Conservation (phyloP, 2,888 invertebrate genomes). For the Beris chalybata region DNA sequence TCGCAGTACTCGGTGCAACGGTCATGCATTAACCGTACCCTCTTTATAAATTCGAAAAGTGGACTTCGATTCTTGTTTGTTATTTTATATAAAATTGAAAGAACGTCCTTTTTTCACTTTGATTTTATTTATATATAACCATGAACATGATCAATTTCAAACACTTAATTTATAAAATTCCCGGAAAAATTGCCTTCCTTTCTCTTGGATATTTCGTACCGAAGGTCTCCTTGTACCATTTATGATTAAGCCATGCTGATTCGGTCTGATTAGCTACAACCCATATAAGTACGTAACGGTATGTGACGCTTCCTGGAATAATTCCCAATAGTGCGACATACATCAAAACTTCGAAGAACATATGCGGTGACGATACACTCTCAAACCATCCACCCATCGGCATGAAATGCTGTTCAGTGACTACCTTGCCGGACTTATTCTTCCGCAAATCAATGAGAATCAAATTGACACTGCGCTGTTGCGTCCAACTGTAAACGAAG, state of each 20-base stretch:
- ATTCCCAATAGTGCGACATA: slow-evolving; percentile 69
- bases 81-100: too few relatives aligned
- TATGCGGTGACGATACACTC: slow-evolving; percentile 80
- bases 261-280: slow-evolving; percentile 81
- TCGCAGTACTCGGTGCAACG: too few relatives aligned
- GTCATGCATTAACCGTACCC: too few relatives aligned
- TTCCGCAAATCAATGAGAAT: slow-evolving; percentile 79
- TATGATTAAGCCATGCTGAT: slow-evolving; percentile 71
- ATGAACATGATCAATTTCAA: too few relatives aligned
- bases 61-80: too few relatives aligned
- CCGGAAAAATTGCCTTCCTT: slow-evolving; percentile 76
- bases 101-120: too few relatives aligned
- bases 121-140: too few relatives aligned
- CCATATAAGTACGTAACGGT: slow-evolving; percentile 74
- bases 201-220: slow-evolving; percentile 70
- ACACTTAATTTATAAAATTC: slow-evolving; percentile 59
- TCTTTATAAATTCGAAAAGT: too few relatives aligned
- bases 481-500: slow-evolving; percentile 73
- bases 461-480: slow-evolving; percentile 73
- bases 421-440: slow-evolving; percentile 66
- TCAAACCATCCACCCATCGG: slow-evolving; percentile 80
- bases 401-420: slow-evolving; percentile 71
- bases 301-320: slow-evolving; percentile 69
- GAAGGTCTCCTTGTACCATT: slow-evolving; percentile 81
- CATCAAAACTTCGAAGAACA: slow-evolving; percentile 74